phyloP scores from a whole-genome alignment of 2,888 invertebrate species.

The Euproctis similis region DNA sequence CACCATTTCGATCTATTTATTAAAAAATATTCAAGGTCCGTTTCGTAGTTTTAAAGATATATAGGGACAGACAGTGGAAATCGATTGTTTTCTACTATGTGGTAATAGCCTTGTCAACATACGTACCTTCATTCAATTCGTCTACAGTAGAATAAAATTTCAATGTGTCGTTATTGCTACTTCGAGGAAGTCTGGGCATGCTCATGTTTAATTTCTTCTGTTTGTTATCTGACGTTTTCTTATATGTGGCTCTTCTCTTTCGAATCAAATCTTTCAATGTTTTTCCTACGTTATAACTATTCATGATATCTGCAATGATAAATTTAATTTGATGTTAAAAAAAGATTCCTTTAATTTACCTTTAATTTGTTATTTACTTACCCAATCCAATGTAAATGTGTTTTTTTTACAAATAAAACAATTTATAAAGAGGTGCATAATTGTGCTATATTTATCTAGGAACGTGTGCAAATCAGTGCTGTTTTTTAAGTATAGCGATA shows the following conservation, averaged over 20 bases:
- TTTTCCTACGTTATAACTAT: conserved; percentile 16
- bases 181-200: conserved; percentile 1
- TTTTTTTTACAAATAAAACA: no score
- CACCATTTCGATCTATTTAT: no score
- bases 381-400: conserved; percentile 6
- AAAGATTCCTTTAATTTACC: not conserved
- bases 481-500: conserved; percentile 39
- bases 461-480: conserved; percentile 28
- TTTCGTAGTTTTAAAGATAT: no score
- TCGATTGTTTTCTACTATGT: no score
- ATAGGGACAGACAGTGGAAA: no score
- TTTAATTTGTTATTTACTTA: conserved; percentile 3
- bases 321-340: conserved; percentile 3
- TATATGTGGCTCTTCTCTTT: conserved; percentile 37
- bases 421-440: conserved; percentile 13
- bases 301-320: conserved; percentile 18
- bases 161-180: conserved; percentile 25
- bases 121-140: conserved; percentile 53
- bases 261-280: conserved; percentile 3
- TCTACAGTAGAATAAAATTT: conserved; percentile 46
- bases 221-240: conserved; percentile 4
- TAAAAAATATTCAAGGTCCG: no score
- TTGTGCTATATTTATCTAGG: conserved; percentile 20
- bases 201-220: conserved; percentile 7
- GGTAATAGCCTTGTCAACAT: no score